phyloP scores from a whole-genome alignment of 2,797 vertebrate genomes.

The Mormyrus hasselquistii region DNA sequence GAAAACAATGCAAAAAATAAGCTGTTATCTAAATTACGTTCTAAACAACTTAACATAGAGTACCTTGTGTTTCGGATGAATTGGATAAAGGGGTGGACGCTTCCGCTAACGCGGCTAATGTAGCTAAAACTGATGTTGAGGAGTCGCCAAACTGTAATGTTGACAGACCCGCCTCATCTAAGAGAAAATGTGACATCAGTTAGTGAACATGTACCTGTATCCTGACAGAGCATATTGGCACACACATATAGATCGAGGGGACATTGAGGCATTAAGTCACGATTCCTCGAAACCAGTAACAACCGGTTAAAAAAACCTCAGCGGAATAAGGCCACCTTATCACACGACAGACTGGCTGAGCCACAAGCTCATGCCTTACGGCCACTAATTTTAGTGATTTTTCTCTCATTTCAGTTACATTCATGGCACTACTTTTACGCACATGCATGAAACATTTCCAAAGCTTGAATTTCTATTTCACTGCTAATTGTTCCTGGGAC shows the following conservation, averaged over 20 bases:
- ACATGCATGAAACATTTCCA: not conserved
- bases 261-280: not conserved
- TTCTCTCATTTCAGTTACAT: not conserved
- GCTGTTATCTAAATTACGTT: not conserved
- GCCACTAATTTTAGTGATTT: not conserved
- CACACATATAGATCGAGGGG: not conserved
- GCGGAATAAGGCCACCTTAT: not conserved
- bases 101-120: conserved; percentile 77
- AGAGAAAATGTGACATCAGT: conserved; percentile 29
- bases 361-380: not conserved
- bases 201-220: conserved; percentile 17
- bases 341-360: not conserved
- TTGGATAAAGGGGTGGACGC: conserved; percentile 73
- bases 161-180: conserved; percentile 72
- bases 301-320: not conserved
- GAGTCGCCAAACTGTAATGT: conserved; percentile 77
- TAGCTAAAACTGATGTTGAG: conserved; percentile 75
- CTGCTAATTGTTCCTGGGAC: not conserved
- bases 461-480: not conserved
- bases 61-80: conserved; percentile 75
- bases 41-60: conserved; percentile 22
- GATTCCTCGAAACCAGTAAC: not conserved
- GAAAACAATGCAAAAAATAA: not conserved
- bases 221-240: not conserved
- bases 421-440: not conserved